Evolutionary conservation across 2,797 vertebrate species (phyloP).

Genomic region (Cheirogaleus major): DNA sequence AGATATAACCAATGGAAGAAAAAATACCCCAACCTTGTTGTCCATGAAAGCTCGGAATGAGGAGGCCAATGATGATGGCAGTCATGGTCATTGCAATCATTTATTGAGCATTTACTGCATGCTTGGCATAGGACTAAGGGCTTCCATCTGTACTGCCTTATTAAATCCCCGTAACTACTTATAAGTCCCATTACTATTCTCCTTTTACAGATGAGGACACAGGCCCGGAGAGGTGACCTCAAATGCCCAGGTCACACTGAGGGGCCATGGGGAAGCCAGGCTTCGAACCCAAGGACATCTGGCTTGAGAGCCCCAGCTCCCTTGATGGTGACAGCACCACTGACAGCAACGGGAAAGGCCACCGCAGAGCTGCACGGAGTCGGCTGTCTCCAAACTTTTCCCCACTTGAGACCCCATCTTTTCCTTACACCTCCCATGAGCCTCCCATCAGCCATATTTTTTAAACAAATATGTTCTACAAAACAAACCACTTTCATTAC

Average conservation of each 20-base stretch:
- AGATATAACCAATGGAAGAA: neutral
- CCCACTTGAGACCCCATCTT: neutral
- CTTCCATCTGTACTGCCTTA: neutral
- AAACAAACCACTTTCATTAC: neutral
- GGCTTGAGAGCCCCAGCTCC: neutral
- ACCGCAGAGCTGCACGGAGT: neutral
- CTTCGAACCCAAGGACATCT: neutral
- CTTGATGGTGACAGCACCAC: too few species aligned
- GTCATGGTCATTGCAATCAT: fast-evolving
- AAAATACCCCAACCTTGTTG: neutral
- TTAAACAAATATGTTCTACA: neutral
- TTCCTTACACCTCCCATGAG: neutral
- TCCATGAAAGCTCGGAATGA: neutral
- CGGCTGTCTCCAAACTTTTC: neutral
- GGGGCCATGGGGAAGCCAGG: neutral
- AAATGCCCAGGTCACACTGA: neutral
- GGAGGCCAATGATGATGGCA: neutral
- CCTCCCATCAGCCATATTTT: neutral
- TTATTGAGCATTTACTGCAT: neutral
- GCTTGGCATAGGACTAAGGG: neutral
- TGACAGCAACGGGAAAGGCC: neutral
- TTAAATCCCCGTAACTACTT: neutral
- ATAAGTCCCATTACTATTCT: neutral
- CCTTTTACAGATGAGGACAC: neutral
- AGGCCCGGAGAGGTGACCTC: neutral